Evolutionary conservation across 2,888 invertebrate species (phyloP).

Genomic region (Leptogaster cylindrica): DNA sequence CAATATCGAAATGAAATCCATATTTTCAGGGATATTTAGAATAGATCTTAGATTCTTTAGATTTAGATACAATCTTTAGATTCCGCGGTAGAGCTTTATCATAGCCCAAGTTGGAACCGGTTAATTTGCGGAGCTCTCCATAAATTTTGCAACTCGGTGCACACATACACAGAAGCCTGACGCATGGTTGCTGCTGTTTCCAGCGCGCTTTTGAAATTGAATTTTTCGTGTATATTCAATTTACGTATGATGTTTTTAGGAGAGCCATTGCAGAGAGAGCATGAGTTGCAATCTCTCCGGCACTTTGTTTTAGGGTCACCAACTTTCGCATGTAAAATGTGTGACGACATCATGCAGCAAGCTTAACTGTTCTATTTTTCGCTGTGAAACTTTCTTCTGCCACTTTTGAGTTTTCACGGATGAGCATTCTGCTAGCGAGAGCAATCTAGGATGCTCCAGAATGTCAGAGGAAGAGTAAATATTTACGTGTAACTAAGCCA

Average conservation of each 20-base stretch:
- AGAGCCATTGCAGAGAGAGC: too few species aligned
- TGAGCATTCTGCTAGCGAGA: too few species aligned
- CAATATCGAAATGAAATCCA: too few species aligned
- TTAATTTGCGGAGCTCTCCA: slow-evolving; percentile 8
- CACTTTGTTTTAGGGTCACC: slow-evolving; percentile 24
- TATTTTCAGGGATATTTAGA: too few species aligned
- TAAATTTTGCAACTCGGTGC: not conserved
- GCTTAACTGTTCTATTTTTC: not conserved
- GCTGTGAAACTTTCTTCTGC: not conserved
- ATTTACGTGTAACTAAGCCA: too few species aligned
- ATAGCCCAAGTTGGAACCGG: slow-evolving; percentile 24
- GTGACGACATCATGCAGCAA: slow-evolving; percentile 37
- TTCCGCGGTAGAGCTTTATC: not conserved
- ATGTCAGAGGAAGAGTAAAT: too few species aligned
- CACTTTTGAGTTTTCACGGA: not conserved
- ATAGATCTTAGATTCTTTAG: too few species aligned
- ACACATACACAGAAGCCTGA: slow-evolving; percentile 28
- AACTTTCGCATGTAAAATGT: slow-evolving; percentile 32
- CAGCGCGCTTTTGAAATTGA: slow-evolving; percentile 40
- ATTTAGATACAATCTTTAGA: too few species aligned
- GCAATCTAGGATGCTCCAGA: too few species aligned
- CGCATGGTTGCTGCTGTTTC: slow-evolving; percentile 22
- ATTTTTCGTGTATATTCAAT: too few species aligned
- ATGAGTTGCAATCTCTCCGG: not conserved
- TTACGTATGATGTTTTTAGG: too few species aligned